phyloP scores from a whole-genome alignment of 92 coral and sea anemone genomes.

The Chrysogorgia sp. region DNA sequence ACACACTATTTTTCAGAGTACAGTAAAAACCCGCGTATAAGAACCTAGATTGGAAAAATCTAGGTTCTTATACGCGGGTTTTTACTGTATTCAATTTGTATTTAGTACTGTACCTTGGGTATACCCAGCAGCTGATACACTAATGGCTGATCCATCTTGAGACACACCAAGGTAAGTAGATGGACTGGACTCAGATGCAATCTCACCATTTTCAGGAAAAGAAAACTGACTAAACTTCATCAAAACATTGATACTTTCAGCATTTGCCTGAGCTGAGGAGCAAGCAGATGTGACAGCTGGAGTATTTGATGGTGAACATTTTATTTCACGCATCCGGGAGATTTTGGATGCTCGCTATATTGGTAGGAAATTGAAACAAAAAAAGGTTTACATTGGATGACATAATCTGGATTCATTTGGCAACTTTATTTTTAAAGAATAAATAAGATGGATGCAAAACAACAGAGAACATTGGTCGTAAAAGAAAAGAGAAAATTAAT shows the following conservation, averaged over 20 bases:
- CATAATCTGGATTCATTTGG: neutral
- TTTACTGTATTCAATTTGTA: too few species aligned
- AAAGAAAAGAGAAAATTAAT: too few species aligned
- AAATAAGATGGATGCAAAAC: neutral
- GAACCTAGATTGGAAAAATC: too few species aligned
- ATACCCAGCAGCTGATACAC: conserved; percentile 32
- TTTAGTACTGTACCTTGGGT: conserved; percentile 19
- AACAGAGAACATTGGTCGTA: neutral
- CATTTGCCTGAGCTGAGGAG: conserved; percentile 7
- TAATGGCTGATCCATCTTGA: conserved; percentile 28
- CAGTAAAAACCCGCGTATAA: too few species aligned
- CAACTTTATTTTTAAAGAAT: neutral
- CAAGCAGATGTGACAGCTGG: neutral
- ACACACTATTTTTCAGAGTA: too few species aligned
- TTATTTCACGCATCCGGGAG: conserved; percentile 33
- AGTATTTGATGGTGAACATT: neutral
- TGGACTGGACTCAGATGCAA: conserved; percentile 19
- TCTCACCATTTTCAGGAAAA: conserved; percentile 32
- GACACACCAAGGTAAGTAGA: conserved; percentile 29
- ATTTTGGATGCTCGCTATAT: conserved; percentile 10
- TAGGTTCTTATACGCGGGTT: too few species aligned
- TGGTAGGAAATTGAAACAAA: neutral
- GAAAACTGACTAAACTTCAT: conserved; percentile 29
- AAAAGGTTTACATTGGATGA: neutral
- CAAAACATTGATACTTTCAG: conserved; percentile 3